Base-by-base conservation (phyloP, 1,140 invertebrate species). In the Sinonovacula constricta region DNA sequence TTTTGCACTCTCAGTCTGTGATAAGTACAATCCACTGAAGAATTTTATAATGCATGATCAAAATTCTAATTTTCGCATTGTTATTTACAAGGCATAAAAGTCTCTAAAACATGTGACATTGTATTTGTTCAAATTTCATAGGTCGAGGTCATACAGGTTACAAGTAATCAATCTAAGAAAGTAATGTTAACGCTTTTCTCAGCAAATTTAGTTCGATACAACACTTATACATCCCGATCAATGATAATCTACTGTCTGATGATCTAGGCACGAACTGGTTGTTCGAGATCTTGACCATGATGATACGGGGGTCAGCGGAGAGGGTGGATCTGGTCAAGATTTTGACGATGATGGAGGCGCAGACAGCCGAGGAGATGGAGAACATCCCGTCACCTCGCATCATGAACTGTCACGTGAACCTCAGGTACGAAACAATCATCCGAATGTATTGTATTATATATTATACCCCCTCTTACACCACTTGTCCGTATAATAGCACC, bases 261-360 rank as follows among this genome's bases (percentile, higher is more conserved):
- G 15, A 10, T 49, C 12, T 26, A 66, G 33, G 63, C 34, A 66
- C 63, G 1, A 66, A 66, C 28, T 66, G 63, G 63, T 5, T 66
- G 33, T 66, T 24, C 49, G 63, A 66, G 34, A 22, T 45, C 1
- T 45, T 66, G 4, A 66, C 5, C 14, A 66, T 66, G 63, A 39
- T 66, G 12, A 0, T 66, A 28, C 14, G 34, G 22, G 34, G 34
- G 34, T 66, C 33, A 33, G 39, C 63, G 34, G 28, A 66, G 15
- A 33, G 28, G 30, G 24, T 66, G 15, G 14, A 66, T 22, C 34
- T 26, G 0, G 49, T 18, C 28, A 66, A 45, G 63, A 26, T 15
- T 5, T 22, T 28, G 0, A 66, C 63, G n/a, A 66, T 66, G 63
- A 15, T 66, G 7, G 63, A 45, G 39, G 22, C 4, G n/a, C n/a